Evolutionary conservation across 2,888 invertebrate genomes (phyloP), one percentile per base, ranked within the genome.

Genomic region (Drosophila hamatofila): DNA sequence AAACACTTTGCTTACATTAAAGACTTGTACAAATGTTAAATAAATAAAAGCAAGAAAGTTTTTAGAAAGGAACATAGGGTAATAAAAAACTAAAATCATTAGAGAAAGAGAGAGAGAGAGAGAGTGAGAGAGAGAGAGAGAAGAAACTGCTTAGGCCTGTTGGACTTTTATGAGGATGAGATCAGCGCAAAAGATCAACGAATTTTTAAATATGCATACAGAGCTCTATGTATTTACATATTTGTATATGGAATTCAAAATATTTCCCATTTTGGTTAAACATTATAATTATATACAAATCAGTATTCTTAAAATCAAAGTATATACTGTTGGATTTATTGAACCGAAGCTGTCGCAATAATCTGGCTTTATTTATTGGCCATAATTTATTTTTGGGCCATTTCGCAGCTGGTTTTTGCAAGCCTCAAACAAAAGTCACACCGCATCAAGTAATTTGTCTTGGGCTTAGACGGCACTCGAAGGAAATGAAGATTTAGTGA

Each of bases 381-480:
- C 12, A 18, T n/a, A 9, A 27, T 25, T 54, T 54, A 18, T 12
- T 37, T 42, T 55, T 21, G n/a, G 49, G 23, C 60, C 60, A 69
- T 42, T 60, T 58, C 72, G 23, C 11, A 60, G 16, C 49, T 41
- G 48, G 27, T 54, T 54, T 35, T 51, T 33, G 39, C 49, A 73
- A 49, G 49, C 37, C 44, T 52, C 63, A 56, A 48, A 54, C 44
- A 52, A 39, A 16, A 30, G 44, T 23, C 21, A 37, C 25, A 57
- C 12, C 11, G 71, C 27, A 48, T 52, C 30, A 39, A 51, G 58
- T 48, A 61, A 78, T 78, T 75, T 75, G 58, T 71, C 55, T 75
- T 46, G 63, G 41, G 60, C 58, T 77, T 51, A 57, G 74, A 44
- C 57, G 65, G 62, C 37, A 65, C 48, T 42, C 51, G 33, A 39